Evolutionary conservation across 2,797 vertebrate species (phyloP).

Genomic region (Cossypha heuglini): DNA sequence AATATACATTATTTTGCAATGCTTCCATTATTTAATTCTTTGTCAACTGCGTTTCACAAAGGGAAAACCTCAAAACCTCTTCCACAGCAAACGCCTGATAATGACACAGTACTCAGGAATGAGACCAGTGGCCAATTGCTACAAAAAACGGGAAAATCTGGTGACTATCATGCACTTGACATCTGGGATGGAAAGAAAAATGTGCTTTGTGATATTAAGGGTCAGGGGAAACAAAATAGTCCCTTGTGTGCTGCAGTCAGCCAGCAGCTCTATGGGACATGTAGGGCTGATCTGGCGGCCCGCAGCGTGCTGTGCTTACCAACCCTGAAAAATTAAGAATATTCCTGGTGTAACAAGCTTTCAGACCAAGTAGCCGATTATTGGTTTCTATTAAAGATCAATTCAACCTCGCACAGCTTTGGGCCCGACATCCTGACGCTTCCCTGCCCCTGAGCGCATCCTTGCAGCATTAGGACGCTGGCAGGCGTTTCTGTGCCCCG

Average conservation of each 20-base stretch:
- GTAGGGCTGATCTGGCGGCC: neutral
- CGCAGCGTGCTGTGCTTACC: accelerated
- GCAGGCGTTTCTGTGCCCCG: neutral
- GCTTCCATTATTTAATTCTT: neutral
- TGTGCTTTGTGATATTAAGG: neutral
- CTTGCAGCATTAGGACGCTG: accelerated
- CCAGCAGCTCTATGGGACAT: neutral
- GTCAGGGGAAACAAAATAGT: neutral
- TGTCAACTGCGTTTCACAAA: accelerated
- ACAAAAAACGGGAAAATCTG: neutral
- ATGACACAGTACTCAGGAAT: neutral
- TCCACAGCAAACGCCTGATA: neutral
- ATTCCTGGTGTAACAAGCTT: accelerated
- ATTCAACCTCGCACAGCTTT: neutral
- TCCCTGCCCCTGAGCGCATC: neutral
- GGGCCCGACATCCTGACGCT: neutral
- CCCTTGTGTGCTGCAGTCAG: neutral
- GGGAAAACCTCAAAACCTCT: accelerated
- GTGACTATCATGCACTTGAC: neutral
- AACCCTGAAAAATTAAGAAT: neutral
- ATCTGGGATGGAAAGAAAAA: neutral
- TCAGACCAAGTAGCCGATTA: neutral
- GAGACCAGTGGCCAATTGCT: neutral
- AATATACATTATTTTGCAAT: accelerated
- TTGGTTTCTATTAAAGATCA: neutral